These are phyloP conservation scores for Petroica traversi DNA, from an alignment of 2,113 vertebrate species.

Conservation along the genomic window DNA sequence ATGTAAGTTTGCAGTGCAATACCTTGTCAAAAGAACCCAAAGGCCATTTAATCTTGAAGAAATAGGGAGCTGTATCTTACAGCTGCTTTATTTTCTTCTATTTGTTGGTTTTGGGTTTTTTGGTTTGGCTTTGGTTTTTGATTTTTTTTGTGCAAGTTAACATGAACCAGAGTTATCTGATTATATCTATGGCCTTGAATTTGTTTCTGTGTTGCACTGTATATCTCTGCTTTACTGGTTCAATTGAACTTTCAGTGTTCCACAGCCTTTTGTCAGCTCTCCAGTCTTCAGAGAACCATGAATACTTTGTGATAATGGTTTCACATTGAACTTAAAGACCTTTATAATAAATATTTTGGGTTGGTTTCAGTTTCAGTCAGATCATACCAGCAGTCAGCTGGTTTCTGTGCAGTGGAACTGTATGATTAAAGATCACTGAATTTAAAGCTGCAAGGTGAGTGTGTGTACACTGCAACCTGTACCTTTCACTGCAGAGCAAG, in stretches of 20 bases:
- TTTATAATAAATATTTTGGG: not conserved
- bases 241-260: not conserved
- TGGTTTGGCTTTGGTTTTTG: too few relatives aligned
- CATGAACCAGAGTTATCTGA: not conserved
- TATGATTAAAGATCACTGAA: not conserved
- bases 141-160: not conserved
- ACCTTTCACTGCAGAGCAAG: not conserved
- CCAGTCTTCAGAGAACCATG: not conserved
- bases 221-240: not conserved
- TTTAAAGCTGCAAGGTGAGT: not conserved
- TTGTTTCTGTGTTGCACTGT: not conserved
- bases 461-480: not conserved
- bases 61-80: not conserved
- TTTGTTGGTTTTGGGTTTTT: too few relatives aligned
- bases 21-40: not conserved
- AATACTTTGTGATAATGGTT: not conserved
- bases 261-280: not conserved
- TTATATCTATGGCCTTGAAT: not conserved
- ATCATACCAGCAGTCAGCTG: not conserved
- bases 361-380: not conserved
- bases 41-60: not conserved
- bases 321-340: not conserved
- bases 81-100: not conserved
- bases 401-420: not conserved
- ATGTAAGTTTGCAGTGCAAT: not conserved